Evolutionary conservation across 2,797 vertebrate genomes (phyloP).

Genomic region (Pseudotriccus pelzelni): DNA sequence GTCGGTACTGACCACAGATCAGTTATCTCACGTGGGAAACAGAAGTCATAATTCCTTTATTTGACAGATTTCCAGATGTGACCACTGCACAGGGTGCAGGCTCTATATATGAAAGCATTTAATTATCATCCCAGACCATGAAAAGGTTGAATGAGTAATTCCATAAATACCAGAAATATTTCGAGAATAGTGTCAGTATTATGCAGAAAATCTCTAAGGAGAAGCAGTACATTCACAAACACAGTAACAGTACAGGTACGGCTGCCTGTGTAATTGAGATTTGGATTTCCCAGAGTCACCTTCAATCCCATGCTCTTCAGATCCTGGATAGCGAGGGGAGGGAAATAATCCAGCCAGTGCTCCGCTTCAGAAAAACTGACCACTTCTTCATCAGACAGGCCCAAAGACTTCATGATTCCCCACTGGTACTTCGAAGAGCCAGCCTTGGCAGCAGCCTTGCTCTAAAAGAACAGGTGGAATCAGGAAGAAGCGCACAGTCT

Average conservation of each 20-base stretch:
- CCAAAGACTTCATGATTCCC: slow-evolving; percentile 94
- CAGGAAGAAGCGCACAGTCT: background rate
- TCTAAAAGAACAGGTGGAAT: slow-evolving; percentile 72
- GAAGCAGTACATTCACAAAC: background rate
- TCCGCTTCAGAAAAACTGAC: slow-evolving; percentile 88
- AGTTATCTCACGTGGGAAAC: background rate
- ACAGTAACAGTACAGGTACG: background rate
- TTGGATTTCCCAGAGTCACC: slow-evolving; percentile 71
- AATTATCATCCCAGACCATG: background rate
- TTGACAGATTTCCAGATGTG: background rate
- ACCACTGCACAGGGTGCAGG: background rate
- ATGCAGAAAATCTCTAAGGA: background rate
- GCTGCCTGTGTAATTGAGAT: background rate
- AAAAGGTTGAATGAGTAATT: background rate
- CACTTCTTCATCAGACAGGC: slow-evolving; percentile 88
- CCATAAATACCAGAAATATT: background rate
- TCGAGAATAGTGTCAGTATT: background rate
- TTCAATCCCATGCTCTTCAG: slow-evolving; percentile 94
- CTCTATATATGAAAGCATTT: background rate
- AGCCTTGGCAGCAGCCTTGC: slow-evolving; percentile 92
- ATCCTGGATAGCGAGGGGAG: slow-evolving; percentile 89
- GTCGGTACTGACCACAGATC: background rate
- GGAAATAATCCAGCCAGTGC: slow-evolving; percentile 96
- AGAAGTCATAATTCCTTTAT: background rate
- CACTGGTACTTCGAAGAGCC: slow-evolving; percentile 91